Percentiles rank a stretch among this genome's conserved stretches.
These are phyloP conservation scores for Tetranychus truncatus DNA, from an alignment of 2,888 invertebrate species.

Conservation along the genomic window DNA sequence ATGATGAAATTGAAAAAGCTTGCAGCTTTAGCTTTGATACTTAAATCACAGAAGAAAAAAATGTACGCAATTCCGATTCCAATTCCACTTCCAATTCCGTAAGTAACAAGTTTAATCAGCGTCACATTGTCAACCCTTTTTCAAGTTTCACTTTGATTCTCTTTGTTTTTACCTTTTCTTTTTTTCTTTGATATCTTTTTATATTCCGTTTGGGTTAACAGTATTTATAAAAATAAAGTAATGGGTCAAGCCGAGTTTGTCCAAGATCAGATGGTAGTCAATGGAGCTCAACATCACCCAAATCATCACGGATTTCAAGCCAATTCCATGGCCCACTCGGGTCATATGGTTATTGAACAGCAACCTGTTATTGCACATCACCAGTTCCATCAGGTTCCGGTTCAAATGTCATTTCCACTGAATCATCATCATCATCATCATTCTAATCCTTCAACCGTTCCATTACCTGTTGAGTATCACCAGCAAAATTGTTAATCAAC, in stretches of 20 bases:
- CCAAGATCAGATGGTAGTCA: not conserved
- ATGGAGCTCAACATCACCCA: not conserved
- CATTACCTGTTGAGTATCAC: not conserved
- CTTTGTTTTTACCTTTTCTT: conserved; percentile 4
- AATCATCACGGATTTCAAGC: not conserved
- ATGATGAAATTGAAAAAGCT: conserved; percentile 18
- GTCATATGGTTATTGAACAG: not conserved
- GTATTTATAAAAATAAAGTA: not conserved
- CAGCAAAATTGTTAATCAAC: not conserved
- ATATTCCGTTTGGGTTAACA: not conserved
- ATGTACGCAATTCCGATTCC: conserved; percentile 17
- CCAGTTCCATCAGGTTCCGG: not conserved
- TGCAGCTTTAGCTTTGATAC: conserved; percentile 13
- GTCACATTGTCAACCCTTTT: not conserved
- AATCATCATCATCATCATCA: conserved; percentile 1
- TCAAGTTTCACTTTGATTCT: not conserved
- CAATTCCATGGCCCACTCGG: not conserved
- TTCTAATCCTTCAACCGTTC: not conserved
- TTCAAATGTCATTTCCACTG: not conserved
- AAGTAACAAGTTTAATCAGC: conserved; percentile 3
- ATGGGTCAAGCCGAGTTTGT: not conserved
- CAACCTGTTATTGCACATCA: not conserved
- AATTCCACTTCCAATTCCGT: conserved; percentile 17
- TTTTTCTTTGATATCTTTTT: not conserved
- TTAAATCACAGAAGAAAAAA: conserved; percentile 16